Evolutionary conservation across 2,888 invertebrate genomes (phyloP), one percentile per base, ranked within the genome.

Genomic region (Blastobasis adustella): DNA sequence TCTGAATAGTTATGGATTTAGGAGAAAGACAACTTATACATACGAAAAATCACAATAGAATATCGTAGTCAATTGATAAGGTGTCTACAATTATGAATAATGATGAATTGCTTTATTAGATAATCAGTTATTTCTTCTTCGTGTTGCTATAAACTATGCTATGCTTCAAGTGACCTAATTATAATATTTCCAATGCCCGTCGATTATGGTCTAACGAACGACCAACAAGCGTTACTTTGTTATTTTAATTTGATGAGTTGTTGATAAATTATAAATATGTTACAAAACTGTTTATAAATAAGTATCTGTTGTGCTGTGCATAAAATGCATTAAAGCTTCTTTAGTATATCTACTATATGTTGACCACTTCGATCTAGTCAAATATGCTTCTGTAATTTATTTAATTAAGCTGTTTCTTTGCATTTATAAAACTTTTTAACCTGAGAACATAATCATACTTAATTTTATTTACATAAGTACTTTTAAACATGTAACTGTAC

Each of bases 1-100:
- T 23, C 23, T 23, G 23, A 23, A 51, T 49, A 53, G 52, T 57
- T 59, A 54, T 47, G 49, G 40, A 43, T 6, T 43, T 43, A 10
- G 10, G 10, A 43, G n/a, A 43, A 43, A 43, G 43, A 42, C 42
- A 10, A 42, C 5, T 42, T 42, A 23, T 23, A 42, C 42, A 9
- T n/a, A 42, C 42, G 52, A 58, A 53, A 55, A 52, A 59, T 58
- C 54, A 23, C 23, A 23, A 23, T 23, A 23, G 23, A 23, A 23
- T 23, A 23, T 23, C 23, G 61, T 58, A 55, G 73, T 73, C 70
- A 72, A 73, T 71, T 71, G 62, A 62, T 59, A 66, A 54, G 67
- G 67, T 67, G 66, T 64, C 65, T 66, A 62, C 52, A 37, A 54
- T 46, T 37, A 51, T 7, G 7, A 46, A 10, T 10, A 37, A 45